Conservation (phyloP, 2,113 vertebrate species). For the Sinosuthora webbiana region DNA sequence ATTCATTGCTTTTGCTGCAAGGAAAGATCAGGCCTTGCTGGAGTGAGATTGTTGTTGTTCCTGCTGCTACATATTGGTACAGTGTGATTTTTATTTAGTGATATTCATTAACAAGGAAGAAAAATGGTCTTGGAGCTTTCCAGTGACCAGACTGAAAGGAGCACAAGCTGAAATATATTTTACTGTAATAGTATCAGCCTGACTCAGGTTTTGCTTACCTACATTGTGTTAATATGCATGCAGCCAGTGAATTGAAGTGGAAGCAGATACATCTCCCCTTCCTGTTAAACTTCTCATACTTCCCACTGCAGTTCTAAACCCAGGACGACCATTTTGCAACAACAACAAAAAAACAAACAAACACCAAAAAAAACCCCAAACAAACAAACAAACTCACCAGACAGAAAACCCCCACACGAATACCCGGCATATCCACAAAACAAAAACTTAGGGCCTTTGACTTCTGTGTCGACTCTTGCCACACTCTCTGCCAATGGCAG, state of each 20-base stretch:
- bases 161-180: neutral
- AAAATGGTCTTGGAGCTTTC: neutral
- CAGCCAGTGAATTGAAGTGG: neutral
- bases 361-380: too few relatives aligned
- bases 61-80: neutral
- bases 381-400: neutral
- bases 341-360: neutral
- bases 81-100: neutral
- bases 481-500: neutral
- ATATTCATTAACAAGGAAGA: neutral
- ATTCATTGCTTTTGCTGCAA: neutral
- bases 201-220: neutral
- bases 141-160: neutral
- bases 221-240: rapidly evolving
- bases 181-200: neutral
- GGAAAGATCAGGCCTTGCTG: neutral
- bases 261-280: neutral
- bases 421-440: neutral
- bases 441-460: neutral
- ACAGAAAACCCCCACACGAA: rapidly evolving
- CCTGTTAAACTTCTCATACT: neutral
- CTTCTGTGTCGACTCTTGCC: neutral
- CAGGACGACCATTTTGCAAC: neutral
- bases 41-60: neutral
- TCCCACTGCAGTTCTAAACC: neutral